Evolutionary conservation across 2,888 invertebrate genomes (phyloP), one percentile per base, ranked within the genome.

Genomic region (Acleris emargana): DNA sequence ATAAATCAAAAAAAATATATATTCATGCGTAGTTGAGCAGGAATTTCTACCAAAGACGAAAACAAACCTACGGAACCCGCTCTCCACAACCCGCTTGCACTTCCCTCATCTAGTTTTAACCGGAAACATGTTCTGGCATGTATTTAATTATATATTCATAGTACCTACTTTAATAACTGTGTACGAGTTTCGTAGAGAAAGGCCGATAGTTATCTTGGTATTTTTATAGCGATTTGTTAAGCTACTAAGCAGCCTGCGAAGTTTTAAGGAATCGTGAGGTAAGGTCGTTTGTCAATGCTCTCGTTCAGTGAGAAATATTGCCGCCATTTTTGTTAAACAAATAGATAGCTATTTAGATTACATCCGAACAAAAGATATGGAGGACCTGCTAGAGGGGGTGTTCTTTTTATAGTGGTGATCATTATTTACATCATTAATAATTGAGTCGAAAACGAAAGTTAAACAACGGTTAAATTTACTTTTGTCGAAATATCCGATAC

Each of bases 131-230:
- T 59, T 49, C 64, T 64, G 38, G 53, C 47, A 61, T 50, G 61
- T 66, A 66, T 61, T 52, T 66, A 66, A 66, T 66, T 61, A 52
- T 66, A 66, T 66, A 66, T 66, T 66, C 66, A 57, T 57, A 45
- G 66, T 55, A 55, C n/a, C n/a, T n/a, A n/a, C 51, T 66, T 57
- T 66, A 66, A 66, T 66, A 66, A 66, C 57, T 57, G 66, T 18
- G 57, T 51, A 52, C 17, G 60, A 49, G 66, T 60, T 64, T 38
- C 25, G 28, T 49, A 66, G 66, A 66, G 66, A 66, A 66, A 66
- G 66, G 66, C 49, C 50, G 60, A 66, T 57, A 42, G 57, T 61
- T 66, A 61, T 66, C 64, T 66, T 6, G 18, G 42, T 25, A 32
- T 42, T 57, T 59, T 59, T 49, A 60, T 60, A 66, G 55, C 66